Evolutionary conservation across 2,888 invertebrate genomes (phyloP).

Genomic region (Dusona sp.): DNA sequence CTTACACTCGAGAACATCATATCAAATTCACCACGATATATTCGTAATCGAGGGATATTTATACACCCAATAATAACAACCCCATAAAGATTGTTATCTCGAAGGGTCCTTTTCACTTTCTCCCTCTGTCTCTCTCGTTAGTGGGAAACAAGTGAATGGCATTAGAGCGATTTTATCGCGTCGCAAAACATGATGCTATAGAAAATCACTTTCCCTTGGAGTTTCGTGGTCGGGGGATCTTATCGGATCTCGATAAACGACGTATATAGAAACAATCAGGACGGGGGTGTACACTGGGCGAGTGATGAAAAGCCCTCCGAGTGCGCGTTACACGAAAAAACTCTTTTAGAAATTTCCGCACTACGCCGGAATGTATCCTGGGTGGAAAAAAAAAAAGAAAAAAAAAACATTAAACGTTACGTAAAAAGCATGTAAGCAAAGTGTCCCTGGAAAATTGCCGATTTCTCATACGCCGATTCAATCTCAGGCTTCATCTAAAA

Average conservation of each 20-base stretch:
- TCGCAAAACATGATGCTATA: conserved; percentile 73
- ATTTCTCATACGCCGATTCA: neutral
- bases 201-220: conserved; percentile 82
- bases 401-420: neutral
- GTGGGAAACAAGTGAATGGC: conserved; percentile 82
- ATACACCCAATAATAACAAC: conserved; percentile 4
- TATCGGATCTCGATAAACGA: conserved; percentile 64
- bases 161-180: conserved; percentile 81
- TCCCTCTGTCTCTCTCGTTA: conserved; percentile 21
- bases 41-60: conserved; percentile 35
- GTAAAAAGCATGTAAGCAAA: neutral
- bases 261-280: conserved; percentile 3
- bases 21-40: neutral
- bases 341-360: conserved; percentile 72
- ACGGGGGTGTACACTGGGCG: conserved; percentile 3
- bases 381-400: neutral
- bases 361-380: neutral
- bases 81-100: neutral
- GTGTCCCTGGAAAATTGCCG: neutral
- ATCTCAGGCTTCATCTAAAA: conserved; percentile 2
- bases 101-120: neutral
- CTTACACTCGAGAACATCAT: neutral
- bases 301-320: conserved; percentile 65
- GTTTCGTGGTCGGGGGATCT: conserved; percentile 63
- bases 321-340: conserved; percentile 76